Evolutionary conservation across 2,888 invertebrate species (phyloP), one percentile per base, ranked within the genome.

Genomic region (Ectemnius lituratus): DNA sequence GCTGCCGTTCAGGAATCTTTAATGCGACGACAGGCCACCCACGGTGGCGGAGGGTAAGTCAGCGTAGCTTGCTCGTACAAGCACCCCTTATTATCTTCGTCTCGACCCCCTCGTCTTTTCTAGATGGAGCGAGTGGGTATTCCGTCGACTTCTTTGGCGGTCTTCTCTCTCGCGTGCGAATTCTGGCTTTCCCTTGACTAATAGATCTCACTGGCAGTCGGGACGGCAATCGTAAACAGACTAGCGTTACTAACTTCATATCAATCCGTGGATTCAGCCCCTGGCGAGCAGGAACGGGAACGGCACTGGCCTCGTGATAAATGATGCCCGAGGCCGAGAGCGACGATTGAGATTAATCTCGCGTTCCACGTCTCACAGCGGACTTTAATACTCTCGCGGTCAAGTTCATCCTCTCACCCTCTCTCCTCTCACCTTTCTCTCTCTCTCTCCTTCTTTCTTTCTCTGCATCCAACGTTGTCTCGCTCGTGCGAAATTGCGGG

Each of bases 261-360:
- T 89, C 88, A 87, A 88, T 88, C 82, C 84, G 84, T 81, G 82
- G 75, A 80, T 73, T 69, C 67, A 52, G n/a, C 52, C 16, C 52
- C 52, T 4, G n/a, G 52, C 52, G n/a, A 5, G 52, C 0, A 16
- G 52, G 3, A 23, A 23, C 23, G 5, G 52, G 14, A 76, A 74
- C 73, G 84, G 79, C 85, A 90, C 88, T 87, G 80, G 85, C 47
- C 58, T 83, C 82, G 84, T 90, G 90, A 90, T 89, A 89, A 90
- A 90, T 90, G 90, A 90, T 86, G 56, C 60, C 70, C 73, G 65
- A 66, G 76, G 74, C 79, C 80, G 78, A 37, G 37, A 37, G 45
- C 85, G 80, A 85, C 87, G 86, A 90, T 89, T 89, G 87, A 89
- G 90, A 90, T 90, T 90, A 90, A 90, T 90, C 88, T 83, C 70